These are phyloP conservation scores for Pardalotus punctatus DNA, from an alignment of 2,113 vertebrate species.

Conservation along the genomic window DNA sequence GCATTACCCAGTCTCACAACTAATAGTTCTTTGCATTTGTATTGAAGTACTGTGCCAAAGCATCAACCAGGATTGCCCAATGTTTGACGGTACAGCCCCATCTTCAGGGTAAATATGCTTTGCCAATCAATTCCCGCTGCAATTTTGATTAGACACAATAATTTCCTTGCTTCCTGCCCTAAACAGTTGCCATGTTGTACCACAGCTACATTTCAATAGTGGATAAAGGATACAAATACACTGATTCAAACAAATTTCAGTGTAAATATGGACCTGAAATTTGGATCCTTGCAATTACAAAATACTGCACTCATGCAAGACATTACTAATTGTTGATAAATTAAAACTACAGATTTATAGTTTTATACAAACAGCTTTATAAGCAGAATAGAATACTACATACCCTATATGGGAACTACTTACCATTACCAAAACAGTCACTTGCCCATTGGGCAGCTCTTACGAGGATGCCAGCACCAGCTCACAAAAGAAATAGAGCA, in stretches of 20 bases:
- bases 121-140: conserved; percentile 21
- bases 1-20: background rate
- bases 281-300: background rate
- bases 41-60: background rate
- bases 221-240: background rate
- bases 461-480: background rate
- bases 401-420: background rate
- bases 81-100: background rate
- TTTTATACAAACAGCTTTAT: background rate
- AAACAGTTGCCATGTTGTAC: background rate
- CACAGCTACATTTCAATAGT: background rate
- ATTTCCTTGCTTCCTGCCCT: conserved; percentile 1
- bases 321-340: background rate
- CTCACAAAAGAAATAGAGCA: background rate
- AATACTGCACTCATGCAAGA: background rate
- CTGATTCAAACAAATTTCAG: background rate
- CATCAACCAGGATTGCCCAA: background rate
- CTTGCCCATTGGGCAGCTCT: background rate
- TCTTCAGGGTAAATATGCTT: conserved; percentile 29
- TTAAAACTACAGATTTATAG: background rate
- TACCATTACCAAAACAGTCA: background rate
- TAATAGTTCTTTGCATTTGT: background rate
- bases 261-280: background rate
- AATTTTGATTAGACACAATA: conserved; percentile 19
- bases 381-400: background rate